Percentiles rank a stretch among this genome's conserved stretches.
Conservation (phyloP, 2,797 vertebrate genomes). For the Manis crassicaudata region DNA sequence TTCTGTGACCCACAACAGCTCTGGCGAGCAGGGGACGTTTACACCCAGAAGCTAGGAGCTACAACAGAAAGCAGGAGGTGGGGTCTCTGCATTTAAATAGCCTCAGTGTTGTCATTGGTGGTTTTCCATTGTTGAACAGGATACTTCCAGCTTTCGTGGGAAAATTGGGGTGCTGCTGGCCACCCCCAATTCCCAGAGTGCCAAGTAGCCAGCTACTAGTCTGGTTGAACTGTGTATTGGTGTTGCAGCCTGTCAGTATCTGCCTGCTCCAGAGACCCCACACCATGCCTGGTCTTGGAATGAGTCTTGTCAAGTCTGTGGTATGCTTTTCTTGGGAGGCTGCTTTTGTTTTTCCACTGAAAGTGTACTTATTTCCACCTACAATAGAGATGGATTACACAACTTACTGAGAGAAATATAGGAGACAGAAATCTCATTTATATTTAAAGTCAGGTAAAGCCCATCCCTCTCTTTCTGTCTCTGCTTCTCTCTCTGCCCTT, state of each 20-base stretch:
- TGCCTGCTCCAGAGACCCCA: constrained; percentile 74
- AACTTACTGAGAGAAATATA: neutral
- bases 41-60: constrained; percentile 33
- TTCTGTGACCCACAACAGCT: rapidly evolving
- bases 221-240: constrained; percentile 77
- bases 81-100: constrained; percentile 61
- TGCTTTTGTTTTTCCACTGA: neutral
- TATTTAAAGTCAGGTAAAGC: neutral
- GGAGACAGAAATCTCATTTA: neutral
- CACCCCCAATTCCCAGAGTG: constrained; percentile 75
- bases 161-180: constrained; percentile 76
- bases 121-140: constrained; percentile 56
- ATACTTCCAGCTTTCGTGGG: constrained; percentile 77
- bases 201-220: constrained; percentile 65
- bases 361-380: neutral
- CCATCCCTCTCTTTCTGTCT: too few relatives aligned
- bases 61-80: constrained; percentile 20
- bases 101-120: constrained; percentile 61
- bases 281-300: constrained; percentile 78
- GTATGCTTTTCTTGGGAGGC: constrained; percentile 72
- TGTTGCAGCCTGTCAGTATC: constrained; percentile 68
- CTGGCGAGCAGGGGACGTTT: neutral
- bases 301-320: constrained; percentile 74
- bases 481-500: too few relatives aligned
- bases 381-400: neutral